phyloP scores from a whole-genome alignment of 2,113 vertebrate species.

The Chloebia gouldiae region DNA sequence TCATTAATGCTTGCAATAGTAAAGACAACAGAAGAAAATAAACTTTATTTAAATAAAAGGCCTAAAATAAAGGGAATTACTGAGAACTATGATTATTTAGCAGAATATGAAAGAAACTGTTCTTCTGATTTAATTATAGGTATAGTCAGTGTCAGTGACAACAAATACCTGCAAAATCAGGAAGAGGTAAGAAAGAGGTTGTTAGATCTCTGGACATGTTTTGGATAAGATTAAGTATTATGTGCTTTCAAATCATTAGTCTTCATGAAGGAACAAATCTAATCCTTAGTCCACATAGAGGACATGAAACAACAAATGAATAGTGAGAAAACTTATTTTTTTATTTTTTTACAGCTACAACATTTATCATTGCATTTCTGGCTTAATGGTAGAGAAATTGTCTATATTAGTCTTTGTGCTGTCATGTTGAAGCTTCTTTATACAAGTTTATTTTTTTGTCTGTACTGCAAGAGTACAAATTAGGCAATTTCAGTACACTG shows the following conservation, averaged over 20 bases:
- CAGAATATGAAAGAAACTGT: neutral
- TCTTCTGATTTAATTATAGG: neutral
- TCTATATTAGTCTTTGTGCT: neutral
- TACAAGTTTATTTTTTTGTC: neutral
- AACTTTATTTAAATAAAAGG: neutral
- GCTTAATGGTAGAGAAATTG: neutral
- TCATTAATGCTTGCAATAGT: neutral
- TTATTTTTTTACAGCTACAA: neutral
- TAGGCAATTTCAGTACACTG: neutral
- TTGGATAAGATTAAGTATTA: neutral
- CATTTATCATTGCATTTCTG: neutral
- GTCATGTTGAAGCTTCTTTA: neutral
- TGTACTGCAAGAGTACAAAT: neutral
- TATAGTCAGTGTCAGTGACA: neutral
- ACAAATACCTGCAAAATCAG: neutral
- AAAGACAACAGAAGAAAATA: neutral
- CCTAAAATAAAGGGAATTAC: neutral
- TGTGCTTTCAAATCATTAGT: neutral
- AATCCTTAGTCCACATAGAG: neutral
- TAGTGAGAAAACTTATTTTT: neutral
- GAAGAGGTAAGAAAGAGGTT: neutral
- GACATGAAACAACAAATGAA: neutral
- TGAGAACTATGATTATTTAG: neutral
- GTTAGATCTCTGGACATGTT: neutral
- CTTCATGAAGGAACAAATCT: neutral